phyloP scores from a whole-genome alignment of 2,888 invertebrate genomes.

The Torymus texanus region DNA sequence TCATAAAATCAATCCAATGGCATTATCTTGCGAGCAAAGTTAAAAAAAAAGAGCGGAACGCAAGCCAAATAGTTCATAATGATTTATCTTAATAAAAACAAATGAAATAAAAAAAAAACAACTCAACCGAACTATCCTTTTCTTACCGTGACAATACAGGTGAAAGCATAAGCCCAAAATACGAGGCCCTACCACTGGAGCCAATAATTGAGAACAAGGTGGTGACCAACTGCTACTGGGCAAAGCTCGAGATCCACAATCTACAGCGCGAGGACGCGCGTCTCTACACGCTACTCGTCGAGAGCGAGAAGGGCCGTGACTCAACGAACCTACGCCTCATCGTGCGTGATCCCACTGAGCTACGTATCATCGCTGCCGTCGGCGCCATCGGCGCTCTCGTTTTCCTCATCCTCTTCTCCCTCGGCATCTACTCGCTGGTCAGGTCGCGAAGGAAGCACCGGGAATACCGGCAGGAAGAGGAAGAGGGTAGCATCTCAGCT shows the following conservation, averaged over 20 bases:
- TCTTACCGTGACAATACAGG: conserved; percentile 59
- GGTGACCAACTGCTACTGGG: conserved; percentile 85
- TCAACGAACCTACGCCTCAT: conserved; percentile 69
- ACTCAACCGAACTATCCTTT: no score
- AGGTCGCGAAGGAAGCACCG: conserved; percentile 62
- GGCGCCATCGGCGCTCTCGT: conserved; percentile 68
- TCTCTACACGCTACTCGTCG: conserved; percentile 90
- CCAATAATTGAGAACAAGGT: conserved; percentile 70
- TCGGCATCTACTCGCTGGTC: conserved; percentile 66
- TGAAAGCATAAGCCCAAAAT: conserved; percentile 71
- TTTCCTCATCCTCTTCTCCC: conserved; percentile 66
- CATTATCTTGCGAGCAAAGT: no score
- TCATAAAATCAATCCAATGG: no score
- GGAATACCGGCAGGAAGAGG: conserved; percentile 66
- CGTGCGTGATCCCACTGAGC: conserved; percentile 71
- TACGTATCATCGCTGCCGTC: conserved; percentile 70
- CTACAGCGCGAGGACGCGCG: conserved; percentile 88
- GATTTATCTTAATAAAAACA: no score
- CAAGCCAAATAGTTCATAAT: no score
- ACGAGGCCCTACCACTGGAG: conserved; percentile 71
- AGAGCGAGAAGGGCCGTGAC: conserved; percentile 91
- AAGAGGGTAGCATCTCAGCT: conserved; percentile 72
- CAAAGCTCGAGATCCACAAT: conserved; percentile 85
- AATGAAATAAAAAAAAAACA: no score
- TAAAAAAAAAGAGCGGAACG: no score